Conservation (phyloP, 2,113 vertebrate species). For the Orycteropus afer region DNA sequence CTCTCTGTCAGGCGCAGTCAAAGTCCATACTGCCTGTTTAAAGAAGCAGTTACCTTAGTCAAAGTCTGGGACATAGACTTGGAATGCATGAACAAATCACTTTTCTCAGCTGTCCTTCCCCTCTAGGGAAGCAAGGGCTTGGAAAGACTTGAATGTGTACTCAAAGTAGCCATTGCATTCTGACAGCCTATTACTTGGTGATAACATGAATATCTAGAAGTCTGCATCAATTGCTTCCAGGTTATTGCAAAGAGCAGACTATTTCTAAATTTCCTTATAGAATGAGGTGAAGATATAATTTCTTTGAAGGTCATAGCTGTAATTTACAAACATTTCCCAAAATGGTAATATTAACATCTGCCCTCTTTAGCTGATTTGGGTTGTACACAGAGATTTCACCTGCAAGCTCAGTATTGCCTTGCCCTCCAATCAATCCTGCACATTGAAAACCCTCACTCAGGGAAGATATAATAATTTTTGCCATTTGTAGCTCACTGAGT, state of each 20-base stretch:
- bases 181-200: not conserved
- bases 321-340: not conserved
- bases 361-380: not conserved
- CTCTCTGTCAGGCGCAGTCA: conserved; percentile 40
- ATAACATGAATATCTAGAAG: not conserved
- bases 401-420: not conserved
- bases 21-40: not conserved
- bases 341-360: not conserved
- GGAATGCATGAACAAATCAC: not conserved
- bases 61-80: not conserved
- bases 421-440: accelerated
- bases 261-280: not conserved
- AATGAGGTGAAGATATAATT: not conserved
- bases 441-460: not conserved
- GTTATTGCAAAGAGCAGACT: not conserved
- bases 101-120: not conserved
- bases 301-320: not conserved
- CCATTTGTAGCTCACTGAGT: not conserved
- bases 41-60: conserved; percentile 13
- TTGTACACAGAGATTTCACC: not conserved
- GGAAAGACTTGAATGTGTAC: not conserved
- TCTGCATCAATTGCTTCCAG: not conserved
- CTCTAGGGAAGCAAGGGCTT: not conserved
- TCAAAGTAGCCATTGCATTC: not conserved
- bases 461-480: not conserved